These are phyloP conservation scores for Macrotis lagotis DNA, from an alignment of 2,113 vertebrate genomes.

Conservation along the genomic window DNA sequence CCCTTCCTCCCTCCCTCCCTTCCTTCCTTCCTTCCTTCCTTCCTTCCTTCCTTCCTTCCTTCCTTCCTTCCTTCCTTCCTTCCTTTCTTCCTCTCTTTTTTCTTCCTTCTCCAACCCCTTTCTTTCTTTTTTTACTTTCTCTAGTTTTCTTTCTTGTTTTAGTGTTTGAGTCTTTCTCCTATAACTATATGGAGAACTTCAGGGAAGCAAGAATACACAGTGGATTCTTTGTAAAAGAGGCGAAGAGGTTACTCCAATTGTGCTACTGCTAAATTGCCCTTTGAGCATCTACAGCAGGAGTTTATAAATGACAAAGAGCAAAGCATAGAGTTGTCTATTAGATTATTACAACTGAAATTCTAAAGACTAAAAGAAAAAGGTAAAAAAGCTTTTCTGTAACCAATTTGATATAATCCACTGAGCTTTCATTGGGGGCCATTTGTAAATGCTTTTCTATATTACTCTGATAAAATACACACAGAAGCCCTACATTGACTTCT, in stretches of 20 bases:
- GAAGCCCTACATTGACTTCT: constrained; percentile 61
- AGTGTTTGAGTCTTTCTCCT: constrained; percentile 66
- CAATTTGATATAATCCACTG: constrained; percentile 74
- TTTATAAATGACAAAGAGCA: constrained; percentile 72
- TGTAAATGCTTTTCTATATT: constrained; percentile 72
- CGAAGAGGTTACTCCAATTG: constrained; percentile 81
- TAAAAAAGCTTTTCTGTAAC: constrained; percentile 76
- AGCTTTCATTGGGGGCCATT: constrained; percentile 63
- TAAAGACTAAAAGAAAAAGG: constrained; percentile 73
- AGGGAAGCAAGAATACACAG: constrained; percentile 74
- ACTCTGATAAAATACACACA: constrained; percentile 66
- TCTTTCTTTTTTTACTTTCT: constrained; percentile 55
- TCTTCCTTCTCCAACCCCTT: constrained; percentile 26
- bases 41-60: no score
- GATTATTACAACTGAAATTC: constrained; percentile 79
- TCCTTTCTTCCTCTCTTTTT: constrained; percentile 40
- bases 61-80: background rate
- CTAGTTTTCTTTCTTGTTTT: constrained; percentile 50
- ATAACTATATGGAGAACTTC: constrained; percentile 71
- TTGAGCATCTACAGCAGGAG: constrained; percentile 77
- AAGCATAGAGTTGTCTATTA: constrained; percentile 75
- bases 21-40: background rate
- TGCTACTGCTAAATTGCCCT: constrained; percentile 82
- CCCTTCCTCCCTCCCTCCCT: no score
- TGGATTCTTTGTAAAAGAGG: constrained; percentile 79